These are phyloP conservation scores for Pinna nobilis DNA, from an alignment of 1,140 invertebrate species.

Conservation along the genomic window DNA sequence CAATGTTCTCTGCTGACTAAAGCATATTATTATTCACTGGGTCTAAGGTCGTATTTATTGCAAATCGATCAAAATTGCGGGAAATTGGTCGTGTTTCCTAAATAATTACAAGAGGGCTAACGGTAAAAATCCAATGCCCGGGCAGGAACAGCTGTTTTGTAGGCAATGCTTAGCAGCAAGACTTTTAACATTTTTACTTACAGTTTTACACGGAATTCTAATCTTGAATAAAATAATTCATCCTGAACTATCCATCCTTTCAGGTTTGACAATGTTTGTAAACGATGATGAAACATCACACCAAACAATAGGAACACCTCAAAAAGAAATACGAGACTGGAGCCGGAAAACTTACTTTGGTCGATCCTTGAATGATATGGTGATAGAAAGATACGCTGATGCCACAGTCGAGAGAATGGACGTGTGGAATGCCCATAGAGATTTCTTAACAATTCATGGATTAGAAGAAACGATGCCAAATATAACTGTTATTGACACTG, in stretches of 20 bases:
- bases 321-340: conserved; percentile 48
- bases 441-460: conserved; percentile 44
- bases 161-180: too few species aligned
- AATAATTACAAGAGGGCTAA: too few species aligned
- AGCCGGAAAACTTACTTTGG: conserved; percentile 60
- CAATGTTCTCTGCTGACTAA: too few species aligned
- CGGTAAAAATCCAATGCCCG: neutral
- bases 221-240: too few species aligned
- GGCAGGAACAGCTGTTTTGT: too few species aligned
- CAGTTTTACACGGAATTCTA: too few species aligned
- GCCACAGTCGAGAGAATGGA: conserved; percentile 64
- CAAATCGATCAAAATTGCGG: too few species aligned
- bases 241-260: too few species aligned
- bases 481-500: neutral
- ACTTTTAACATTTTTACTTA: too few species aligned
- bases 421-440: conserved; percentile 63
- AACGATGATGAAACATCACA: conserved; percentile 60
- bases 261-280: conserved; percentile 65
- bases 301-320: conserved; percentile 51
- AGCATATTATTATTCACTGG: too few species aligned
- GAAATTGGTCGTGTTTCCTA: too few species aligned
- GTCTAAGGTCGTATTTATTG: too few species aligned
- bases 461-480: conserved; percentile 11
- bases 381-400: conserved; percentile 59
- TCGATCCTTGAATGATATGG: conserved; percentile 54